phyloP scores from a whole-genome alignment of 2,888 invertebrate species.

The Rhaphigaster nebulosa region DNA sequence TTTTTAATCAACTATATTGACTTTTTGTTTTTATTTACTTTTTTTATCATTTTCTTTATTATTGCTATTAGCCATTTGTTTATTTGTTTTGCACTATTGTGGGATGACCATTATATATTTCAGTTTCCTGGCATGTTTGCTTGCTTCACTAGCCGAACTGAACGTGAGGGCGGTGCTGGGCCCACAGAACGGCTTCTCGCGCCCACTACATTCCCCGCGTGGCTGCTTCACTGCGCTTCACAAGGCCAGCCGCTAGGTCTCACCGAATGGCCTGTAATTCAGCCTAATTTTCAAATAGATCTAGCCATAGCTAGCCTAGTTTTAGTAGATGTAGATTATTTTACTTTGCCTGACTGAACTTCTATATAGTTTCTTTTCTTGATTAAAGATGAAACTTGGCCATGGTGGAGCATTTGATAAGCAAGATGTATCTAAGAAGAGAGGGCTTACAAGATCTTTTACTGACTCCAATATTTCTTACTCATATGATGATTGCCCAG shows the following conservation, averaged over 20 bases:
- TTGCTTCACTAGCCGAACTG: conserved; percentile 57
- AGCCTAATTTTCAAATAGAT: conserved; percentile 56
- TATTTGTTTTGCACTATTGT: conserved; percentile 41
- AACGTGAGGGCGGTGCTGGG: conserved; percentile 55
- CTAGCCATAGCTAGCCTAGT: conserved; percentile 53
- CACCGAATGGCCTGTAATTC: conserved; percentile 58
- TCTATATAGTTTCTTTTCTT: conserved; percentile 4
- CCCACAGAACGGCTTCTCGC: conserved; percentile 58
- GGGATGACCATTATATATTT: conserved; percentile 47
- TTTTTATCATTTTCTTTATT: background rate
- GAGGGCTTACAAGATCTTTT: conserved; percentile 85
- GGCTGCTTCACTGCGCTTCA: conserved; percentile 58
- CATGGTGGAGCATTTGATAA: conserved; percentile 68
- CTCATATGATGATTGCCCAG: conserved; percentile 86
- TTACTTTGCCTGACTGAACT: background rate
- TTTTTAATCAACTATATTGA: background rate
- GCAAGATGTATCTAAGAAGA: conserved; percentile 78
- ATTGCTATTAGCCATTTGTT: conserved; percentile 45
- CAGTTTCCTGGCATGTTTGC: conserved; percentile 58
- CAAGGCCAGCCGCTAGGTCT: conserved; percentile 56
- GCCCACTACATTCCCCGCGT: conserved; percentile 56
- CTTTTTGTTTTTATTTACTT: background rate
- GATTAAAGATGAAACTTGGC: conserved; percentile 70
- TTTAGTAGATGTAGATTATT: conserved; percentile 23
- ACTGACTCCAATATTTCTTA: conserved; percentile 94